Percentiles rank a stretch among this genome's conserved stretches.
Conservation (phyloP, 2,113 vertebrate species). For the Neotoma lepida region DNA sequence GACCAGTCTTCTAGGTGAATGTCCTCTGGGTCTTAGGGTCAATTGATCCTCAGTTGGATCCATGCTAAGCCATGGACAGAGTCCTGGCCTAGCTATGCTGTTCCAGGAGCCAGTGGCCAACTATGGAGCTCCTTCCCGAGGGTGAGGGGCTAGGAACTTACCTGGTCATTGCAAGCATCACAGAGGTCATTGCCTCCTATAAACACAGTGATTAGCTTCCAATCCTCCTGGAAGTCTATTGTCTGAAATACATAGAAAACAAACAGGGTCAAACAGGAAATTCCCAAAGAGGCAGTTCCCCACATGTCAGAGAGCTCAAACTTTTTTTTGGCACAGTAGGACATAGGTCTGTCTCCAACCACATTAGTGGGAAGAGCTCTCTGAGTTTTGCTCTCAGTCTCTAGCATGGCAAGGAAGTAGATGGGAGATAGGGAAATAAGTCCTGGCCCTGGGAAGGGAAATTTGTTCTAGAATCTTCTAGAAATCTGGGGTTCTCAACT, state of each 20-base stretch:
- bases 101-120: neutral
- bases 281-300: no score
- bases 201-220: slow-evolving; percentile 88
- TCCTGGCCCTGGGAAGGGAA: neutral
- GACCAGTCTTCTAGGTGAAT: slow-evolving; percentile 43
- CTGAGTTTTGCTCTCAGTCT: neutral
- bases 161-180: slow-evolving; percentile 62
- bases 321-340: neutral
- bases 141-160: slow-evolving; percentile 75
- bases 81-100: neutral
- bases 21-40: neutral
- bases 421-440: neutral
- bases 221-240: slow-evolving; percentile 84
- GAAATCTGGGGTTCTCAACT: neutral
- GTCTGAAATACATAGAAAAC: slow-evolving; percentile 76
- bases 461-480: neutral
- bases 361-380: no score
- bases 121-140: neutral
- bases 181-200: slow-evolving; percentile 88
- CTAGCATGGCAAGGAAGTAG: neutral
- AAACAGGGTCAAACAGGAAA: neutral
- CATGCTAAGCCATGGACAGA: neutral
- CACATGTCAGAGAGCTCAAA: neutral
- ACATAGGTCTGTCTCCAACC: neutral
- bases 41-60: neutral